Conservation (phyloP, 2,797 vertebrate genomes). For the Podarcis siculus region DNA sequence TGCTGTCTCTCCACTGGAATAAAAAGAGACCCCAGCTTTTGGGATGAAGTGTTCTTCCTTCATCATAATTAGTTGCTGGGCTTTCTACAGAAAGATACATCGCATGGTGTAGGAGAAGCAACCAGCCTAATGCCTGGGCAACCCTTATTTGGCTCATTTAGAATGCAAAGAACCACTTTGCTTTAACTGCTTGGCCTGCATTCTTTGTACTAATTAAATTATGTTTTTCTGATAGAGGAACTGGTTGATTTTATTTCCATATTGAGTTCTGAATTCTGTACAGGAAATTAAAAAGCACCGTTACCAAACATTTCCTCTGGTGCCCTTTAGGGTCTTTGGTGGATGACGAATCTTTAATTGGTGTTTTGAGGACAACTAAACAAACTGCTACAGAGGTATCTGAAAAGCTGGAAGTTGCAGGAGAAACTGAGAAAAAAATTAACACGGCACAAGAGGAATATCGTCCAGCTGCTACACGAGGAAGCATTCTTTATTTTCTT, state of each 20-base stretch:
- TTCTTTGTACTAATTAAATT: background rate
- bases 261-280: background rate
- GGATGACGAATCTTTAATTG: conserved; percentile 82
- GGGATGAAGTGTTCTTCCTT: background rate
- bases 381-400: conserved; percentile 79
- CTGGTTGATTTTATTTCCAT: background rate
- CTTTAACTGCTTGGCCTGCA: background rate
- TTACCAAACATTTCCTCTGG: conserved; percentile 13
- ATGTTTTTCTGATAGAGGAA: background rate
- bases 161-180: background rate
- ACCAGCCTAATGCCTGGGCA: background rate
- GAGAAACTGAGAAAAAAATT: conserved; percentile 81
- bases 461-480: conserved; percentile 79
- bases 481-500: conserved; percentile 83
- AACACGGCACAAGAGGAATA: conserved; percentile 81
- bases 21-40: background rate
- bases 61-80: background rate
- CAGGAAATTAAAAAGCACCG: background rate
- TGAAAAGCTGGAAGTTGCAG: conserved; percentile 79
- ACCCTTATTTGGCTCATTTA: background rate
- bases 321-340: conserved; percentile 77
- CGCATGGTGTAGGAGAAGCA: background rate
- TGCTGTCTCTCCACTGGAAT: background rate
- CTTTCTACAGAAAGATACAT: background rate
- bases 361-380: conserved; percentile 79